These are phyloP conservation scores for Icerya purchasi DNA, from an alignment of 2,888 invertebrate genomes.

Conservation along the genomic window DNA sequence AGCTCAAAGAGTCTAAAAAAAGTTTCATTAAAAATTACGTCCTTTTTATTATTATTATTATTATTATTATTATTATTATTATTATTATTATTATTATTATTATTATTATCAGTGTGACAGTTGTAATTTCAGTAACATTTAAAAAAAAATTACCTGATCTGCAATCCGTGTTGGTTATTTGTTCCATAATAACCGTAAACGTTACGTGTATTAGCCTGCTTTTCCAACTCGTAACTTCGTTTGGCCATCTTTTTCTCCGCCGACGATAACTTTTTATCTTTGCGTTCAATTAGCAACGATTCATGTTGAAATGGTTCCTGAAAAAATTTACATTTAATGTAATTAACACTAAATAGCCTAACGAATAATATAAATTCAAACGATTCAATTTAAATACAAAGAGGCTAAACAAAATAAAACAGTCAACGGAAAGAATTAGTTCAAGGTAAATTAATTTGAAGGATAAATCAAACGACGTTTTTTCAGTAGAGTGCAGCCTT, in stretches of 20 bases:
- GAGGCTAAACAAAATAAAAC: background rate
- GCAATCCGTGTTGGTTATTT: background rate
- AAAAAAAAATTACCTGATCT: background rate
- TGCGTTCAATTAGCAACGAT: slow-evolving; percentile 76
- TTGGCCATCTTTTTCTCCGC: slow-evolving; percentile 84
- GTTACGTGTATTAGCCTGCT: slow-evolving; percentile 40
- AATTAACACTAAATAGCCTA: too few species aligned
- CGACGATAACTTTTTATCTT: slow-evolving; percentile 80
- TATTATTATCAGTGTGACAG: too few species aligned
- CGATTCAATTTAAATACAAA: background rate
- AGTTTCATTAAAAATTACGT: too few species aligned
- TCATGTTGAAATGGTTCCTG: slow-evolving; percentile 85
- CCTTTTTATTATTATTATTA: too few species aligned
- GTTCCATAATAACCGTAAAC: slow-evolving; percentile 23
- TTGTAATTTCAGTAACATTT: too few species aligned
- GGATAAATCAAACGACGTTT: background rate
- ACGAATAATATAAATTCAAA: background rate
- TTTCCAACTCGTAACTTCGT: slow-evolving; percentile 80
- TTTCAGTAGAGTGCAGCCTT: too few species aligned
- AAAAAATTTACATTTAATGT: too few species aligned
- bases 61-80: too few species aligned
- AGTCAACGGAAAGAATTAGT: background rate
- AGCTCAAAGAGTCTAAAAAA: too few species aligned
- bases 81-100: too few species aligned
- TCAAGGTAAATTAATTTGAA: background rate